A percentile compares a stretch with the other conserved stretches of the same genome.
Evolutionary conservation across 2,113 vertebrate genomes (phyloP).

Genomic region (Tupaia chinensis): DNA sequence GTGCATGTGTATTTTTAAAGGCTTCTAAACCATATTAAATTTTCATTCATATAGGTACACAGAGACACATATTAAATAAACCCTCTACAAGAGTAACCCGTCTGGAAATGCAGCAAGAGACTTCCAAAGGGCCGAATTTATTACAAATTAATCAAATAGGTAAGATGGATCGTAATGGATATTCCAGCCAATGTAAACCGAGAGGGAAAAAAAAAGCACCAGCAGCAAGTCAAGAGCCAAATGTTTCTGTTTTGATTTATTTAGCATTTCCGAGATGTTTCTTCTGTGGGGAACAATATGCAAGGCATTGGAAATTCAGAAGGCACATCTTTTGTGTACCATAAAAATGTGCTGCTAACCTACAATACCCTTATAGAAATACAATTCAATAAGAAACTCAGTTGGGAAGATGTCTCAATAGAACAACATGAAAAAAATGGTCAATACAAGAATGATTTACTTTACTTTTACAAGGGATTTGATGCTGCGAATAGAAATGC

Average conservation of each 20-base stretch:
- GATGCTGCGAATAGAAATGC: constrained; percentile 89
- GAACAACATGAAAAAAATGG: constrained; percentile 88
- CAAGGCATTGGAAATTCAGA: constrained; percentile 91
- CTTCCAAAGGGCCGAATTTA: constrained; percentile 80
- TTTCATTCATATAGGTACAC: constrained; percentile 83
- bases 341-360: constrained; percentile 92
- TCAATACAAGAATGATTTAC: constrained; percentile 92
- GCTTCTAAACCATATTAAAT: constrained; percentile 80
- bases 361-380: constrained; percentile 94
- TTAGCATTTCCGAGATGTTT: constrained; percentile 89
- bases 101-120: constrained; percentile 77
- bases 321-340: constrained; percentile 92
- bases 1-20: constrained; percentile 68
- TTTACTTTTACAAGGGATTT: constrained; percentile 90
- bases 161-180: constrained; percentile 83
- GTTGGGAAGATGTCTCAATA: constrained; percentile 92
- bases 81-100: constrained; percentile 66
- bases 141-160: constrained; percentile 85
- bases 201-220: constrained; percentile 80
- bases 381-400: constrained; percentile 93
- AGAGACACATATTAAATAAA: constrained; percentile 83
- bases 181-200: constrained; percentile 84
- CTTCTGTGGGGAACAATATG: constrained; percentile 91
- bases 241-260: constrained; percentile 93
- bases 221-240: constrained; percentile 86